phyloP scores from a whole-genome alignment of 1,140 invertebrate species.

The Heliothis subflexa region DNA sequence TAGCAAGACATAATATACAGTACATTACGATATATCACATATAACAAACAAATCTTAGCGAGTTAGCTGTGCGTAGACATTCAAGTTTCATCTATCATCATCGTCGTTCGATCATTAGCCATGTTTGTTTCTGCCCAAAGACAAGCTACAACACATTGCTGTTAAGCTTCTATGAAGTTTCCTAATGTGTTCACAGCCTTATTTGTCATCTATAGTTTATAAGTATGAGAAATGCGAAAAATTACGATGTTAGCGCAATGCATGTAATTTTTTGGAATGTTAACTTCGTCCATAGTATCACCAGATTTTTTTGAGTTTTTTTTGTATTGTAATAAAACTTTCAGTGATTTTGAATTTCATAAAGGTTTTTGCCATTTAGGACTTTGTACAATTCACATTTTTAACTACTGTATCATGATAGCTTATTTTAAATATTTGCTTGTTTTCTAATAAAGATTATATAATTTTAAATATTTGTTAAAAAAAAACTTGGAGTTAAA shows the following conservation, averaged over 20 bases:
- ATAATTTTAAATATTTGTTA: too few species aligned
- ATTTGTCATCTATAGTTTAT: neutral
- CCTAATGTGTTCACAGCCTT: constrained; percentile 3
- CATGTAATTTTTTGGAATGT: constrained; percentile 8
- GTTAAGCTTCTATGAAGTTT: constrained; percentile 64
- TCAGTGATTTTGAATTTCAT: too few species aligned
- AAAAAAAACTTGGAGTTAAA: too few species aligned
- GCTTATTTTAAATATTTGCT: too few species aligned
- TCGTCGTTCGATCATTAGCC: constrained; percentile 79
- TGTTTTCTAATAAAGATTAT: too few species aligned
- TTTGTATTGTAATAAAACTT: too few species aligned
- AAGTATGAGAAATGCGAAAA: neutral
- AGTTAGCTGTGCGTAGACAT: constrained; percentile 76
- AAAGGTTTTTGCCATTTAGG: too few species aligned
- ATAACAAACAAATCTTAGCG: constrained; percentile 55
- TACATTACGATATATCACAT: constrained; percentile 62
- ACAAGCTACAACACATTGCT: constrained; percentile 81
- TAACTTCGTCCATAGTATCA: neutral
- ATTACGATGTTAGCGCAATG: neutral
- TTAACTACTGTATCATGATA: too few species aligned
- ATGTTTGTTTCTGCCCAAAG: constrained; percentile 72
- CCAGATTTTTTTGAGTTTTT: too few species aligned
- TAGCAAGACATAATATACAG: constrained; percentile 53
- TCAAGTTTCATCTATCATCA: constrained; percentile 84
- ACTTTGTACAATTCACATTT: too few species aligned